Conservation (phyloP, 2,888 invertebrate genomes). For the Mythimna albipuncta region DNA sequence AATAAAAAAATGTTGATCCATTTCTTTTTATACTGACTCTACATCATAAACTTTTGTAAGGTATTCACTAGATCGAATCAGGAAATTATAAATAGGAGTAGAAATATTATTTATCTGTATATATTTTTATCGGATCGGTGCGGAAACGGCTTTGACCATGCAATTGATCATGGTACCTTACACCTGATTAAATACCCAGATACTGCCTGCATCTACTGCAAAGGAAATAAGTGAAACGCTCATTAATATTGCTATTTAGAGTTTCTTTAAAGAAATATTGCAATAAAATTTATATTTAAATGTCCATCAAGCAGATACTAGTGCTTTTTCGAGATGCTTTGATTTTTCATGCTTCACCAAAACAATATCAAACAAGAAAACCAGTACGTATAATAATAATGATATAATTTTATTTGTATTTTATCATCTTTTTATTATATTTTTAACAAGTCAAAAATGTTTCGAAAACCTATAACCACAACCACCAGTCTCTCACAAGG, state of each 20-base stretch:
- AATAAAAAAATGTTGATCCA: not conserved
- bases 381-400: too few species aligned
- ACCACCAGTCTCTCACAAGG: too few species aligned
- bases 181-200: slow-evolving; percentile 51
- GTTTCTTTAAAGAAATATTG: not conserved
- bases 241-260: slow-evolving; percentile 43
- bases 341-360: too few species aligned
- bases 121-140: slow-evolving; percentile 44
- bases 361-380: too few species aligned
- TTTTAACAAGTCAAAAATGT: too few species aligned
- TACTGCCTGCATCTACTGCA: slow-evolving; percentile 48
- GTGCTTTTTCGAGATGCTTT: too few species aligned
- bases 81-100: slow-evolving; percentile 50
- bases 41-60: slow-evolving; percentile 27
- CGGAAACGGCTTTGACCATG: slow-evolving; percentile 33
- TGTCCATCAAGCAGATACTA: not conserved
- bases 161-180: slow-evolving; percentile 52
- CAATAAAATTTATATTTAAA: not conserved
- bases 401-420: too few species aligned
- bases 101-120: slow-evolving; percentile 55
- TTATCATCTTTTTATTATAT: too few species aligned
- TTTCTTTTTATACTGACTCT: slow-evolving; percentile 4
- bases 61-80: slow-evolving; percentile 46
- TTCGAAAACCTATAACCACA: too few species aligned
- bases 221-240: slow-evolving; percentile 47